A percentile compares a stretch with the other conserved stretches of the same genome.
These are phyloP conservation scores for Trachelus stipa DNA, from an alignment of 2,888 invertebrate genomes.

Conservation along the genomic window DNA sequence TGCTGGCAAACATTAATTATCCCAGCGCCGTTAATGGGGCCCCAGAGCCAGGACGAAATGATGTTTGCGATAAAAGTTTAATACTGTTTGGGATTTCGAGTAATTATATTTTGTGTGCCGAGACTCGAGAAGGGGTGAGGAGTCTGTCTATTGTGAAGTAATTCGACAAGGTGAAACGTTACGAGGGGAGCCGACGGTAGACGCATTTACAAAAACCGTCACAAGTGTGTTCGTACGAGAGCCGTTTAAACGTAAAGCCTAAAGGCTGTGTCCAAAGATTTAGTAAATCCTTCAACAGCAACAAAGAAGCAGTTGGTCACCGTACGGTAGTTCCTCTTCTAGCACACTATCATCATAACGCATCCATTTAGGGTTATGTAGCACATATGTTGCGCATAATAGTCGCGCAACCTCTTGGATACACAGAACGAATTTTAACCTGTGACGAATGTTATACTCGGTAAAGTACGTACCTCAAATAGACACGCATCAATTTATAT, in stretches of 20 bases:
- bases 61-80: conserved; percentile 53
- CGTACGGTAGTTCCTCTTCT: conserved; percentile 38
- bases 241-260: not conserved
- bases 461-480: not conserved
- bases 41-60: conserved; percentile 28
- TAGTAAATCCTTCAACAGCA: conserved; percentile 14
- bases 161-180: conserved; percentile 48
- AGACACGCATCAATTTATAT: not conserved
- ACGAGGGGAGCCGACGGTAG: conserved; percentile 28
- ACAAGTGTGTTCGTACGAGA: not conserved
- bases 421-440: not conserved
- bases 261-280: not conserved
- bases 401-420: conserved; percentile 45
- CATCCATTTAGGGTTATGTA: conserved; percentile 16
- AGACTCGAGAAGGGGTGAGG: conserved; percentile 19
- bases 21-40: conserved; percentile 41
- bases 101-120: conserved; percentile 57
- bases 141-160: conserved; percentile 47
- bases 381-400: conserved; percentile 57
- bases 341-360: conserved; percentile 19
- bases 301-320: conserved; percentile 49
- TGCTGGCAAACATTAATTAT: conserved; percentile 50
- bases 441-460: not conserved
- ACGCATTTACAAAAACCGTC: not conserved
- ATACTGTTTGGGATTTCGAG: conserved; percentile 59